Evolutionary conservation across 2,888 invertebrate genomes (phyloP), one percentile per base, ranked within the genome.

Genomic region (Eremobia ochroleuca): DNA sequence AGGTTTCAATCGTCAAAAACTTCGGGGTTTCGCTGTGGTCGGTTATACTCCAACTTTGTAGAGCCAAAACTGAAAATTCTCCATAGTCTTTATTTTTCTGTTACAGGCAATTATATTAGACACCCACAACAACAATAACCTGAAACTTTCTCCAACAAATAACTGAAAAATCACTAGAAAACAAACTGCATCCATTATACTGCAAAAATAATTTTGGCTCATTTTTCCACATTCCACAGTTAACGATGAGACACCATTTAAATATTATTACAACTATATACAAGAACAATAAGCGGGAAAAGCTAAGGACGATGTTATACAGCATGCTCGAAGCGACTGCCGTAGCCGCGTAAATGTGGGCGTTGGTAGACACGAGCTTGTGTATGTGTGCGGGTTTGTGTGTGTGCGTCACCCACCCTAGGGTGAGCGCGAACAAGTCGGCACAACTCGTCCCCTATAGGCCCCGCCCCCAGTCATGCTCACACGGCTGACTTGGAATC

Each of bases 401-500:
- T 92, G 95, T 94, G 95, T 94, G 95, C 90, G 93, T 87, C 88
- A 91, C 94, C 94, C 95, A 93, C 95, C 95, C 95, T 90, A 90
- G 93, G 93, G 93, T 91, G 93, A 91, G 90, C 87, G 88, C 83
- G 85, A 85, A 88, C 84, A 85, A 78, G 87, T 86, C 91, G 90
- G 92, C 81, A 86, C 83, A 85, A 85, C 82, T 88, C 88, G 88
- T 91, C 91, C 93, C 93, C 87, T 88, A 88, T 89, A 94, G 90
- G 95, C 96, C 91, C 95, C 95, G 95, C 96, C 96, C 94, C 92
- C 89, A 81, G 89, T 90, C 93, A 93, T 97, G 97, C 96, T 97
- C 97, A 96, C 94, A 97, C 97, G 97, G 97, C 95, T 97, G 95
- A 97, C 91, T 97, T 96, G 96, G 94, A 96, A 97, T 96, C 96